Base-by-base conservation (phyloP, 2,113 vertebrate species). In the Pterocles burchelli region DNA sequence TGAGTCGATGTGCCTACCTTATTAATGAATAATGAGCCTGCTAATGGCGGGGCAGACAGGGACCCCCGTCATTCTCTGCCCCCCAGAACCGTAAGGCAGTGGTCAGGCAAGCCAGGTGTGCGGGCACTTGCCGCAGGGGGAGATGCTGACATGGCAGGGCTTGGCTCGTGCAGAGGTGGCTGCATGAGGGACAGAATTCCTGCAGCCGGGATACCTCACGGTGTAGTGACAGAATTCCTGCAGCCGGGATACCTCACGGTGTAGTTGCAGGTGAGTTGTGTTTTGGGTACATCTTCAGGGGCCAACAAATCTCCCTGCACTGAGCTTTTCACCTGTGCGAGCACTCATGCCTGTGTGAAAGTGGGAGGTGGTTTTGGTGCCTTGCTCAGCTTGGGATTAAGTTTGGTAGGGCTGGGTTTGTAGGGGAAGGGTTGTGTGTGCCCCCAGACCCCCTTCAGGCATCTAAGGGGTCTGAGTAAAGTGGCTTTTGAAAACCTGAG, bases 1-100 rank as follows among this genome's bases (percentile, higher is more conserved):
- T 99, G 98, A 99, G 99, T 97, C 59, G 31, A 20, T 16, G 59
- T 85, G 28, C n/a, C 41, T 84, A 26, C 28, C 54, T 28, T 26
- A 62, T 63, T 59, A 59, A 22, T 55, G 45, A 10, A 15, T 83
- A 51, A 45, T 36, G 19, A 86, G 48, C 43, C 48, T 84, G 72
- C 43, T 68, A 20, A 12, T 3, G 1, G 5, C 2, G n/a, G 41
- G 66, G 55, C 26, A 43, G 55, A 16, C 41, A 24, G 46, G 33
- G 41, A 5, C 34, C 33, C 17, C 1, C 0, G 1, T 46, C 38
- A 8, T 68, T 72, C 58, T 54, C 57, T 78, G 65, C 68, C 49
- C 51, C 74, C 41, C 34, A 19, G 76, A 74, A 74, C 46, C 11
- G 38, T 43, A 31, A 65, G 79, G 36, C 48, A 26, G n/a, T 13